A percentile compares a stretch with the other conserved stretches of the same genome.
Evolutionary conservation across 2,113 vertebrate genomes (phyloP).

Genomic region (Bujurquina vittata): DNA sequence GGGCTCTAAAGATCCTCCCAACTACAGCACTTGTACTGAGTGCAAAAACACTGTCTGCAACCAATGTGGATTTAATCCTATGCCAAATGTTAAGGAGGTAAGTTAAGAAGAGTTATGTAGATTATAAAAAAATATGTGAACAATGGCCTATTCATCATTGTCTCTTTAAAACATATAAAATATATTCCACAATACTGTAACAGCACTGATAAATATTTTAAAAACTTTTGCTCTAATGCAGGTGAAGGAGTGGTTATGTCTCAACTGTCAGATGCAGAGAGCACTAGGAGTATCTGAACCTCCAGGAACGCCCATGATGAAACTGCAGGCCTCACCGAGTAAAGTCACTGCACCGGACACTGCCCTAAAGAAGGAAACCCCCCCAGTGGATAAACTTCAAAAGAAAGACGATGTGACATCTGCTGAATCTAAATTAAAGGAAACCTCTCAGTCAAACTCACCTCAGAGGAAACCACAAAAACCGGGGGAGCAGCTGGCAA

Average conservation of each 20-base stretch:
- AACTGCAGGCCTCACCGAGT: constrained; percentile 73
- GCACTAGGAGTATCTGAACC: constrained; percentile 84
- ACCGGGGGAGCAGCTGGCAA: constrained; percentile 60
- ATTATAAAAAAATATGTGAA: neutral
- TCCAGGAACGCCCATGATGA: constrained; percentile 72
- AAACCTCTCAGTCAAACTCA: constrained; percentile 47
- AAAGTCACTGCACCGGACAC: constrained; percentile 57
- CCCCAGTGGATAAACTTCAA: constrained; percentile 28
- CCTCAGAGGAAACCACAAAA: constrained; percentile 44
- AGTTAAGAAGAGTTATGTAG: neutral
- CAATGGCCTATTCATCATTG: neutral
- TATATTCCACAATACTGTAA: neutral
- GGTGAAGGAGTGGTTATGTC: constrained; percentile 94
- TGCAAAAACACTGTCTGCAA: constrained; percentile 92
- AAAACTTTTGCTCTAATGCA: constrained; percentile 57
- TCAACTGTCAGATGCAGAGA: constrained; percentile 95
- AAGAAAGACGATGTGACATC: constrained; percentile 61
- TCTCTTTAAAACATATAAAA: neutral
- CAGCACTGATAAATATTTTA: neutral
- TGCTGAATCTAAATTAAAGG: constrained; percentile 43
- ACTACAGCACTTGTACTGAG: constrained; percentile 91
- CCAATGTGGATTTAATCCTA: constrained; percentile 96
- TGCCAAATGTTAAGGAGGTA: constrained; percentile 90
- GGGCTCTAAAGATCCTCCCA: constrained; percentile 86
- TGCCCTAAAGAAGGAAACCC: constrained; percentile 56